These are phyloP conservation scores for Oncorhynchus mykiss DNA, from an alignment of 2,113 vertebrate genomes.

Conservation along the genomic window DNA sequence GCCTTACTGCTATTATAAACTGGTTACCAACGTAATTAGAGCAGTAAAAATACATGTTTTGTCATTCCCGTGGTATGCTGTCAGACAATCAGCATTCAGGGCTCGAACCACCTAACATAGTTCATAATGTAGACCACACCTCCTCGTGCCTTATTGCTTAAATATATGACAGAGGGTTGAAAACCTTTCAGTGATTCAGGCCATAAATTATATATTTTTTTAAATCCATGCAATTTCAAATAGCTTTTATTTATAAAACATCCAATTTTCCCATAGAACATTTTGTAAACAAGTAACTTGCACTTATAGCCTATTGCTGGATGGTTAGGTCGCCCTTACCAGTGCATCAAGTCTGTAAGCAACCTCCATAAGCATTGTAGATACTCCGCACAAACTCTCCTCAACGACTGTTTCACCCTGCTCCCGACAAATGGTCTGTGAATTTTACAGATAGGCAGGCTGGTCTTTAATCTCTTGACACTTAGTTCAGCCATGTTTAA, in stretches of 20 bases:
- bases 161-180: too few species aligned
- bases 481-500: conserved; percentile 63
- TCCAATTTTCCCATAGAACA: not conserved
- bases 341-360: conserved; percentile 72
- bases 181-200: too few species aligned
- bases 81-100: too few species aligned
- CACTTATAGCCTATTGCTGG: not conserved
- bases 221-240: not conserved
- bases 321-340: conserved; percentile 58
- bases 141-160: too few species aligned
- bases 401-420: conserved; percentile 71
- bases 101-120: too few species aligned
- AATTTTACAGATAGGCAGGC: conserved; percentile 60
- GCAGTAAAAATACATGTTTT: too few species aligned
- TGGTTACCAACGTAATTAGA: too few species aligned
- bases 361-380: conserved; percentile 67
- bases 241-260: not conserved
- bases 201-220: too few species aligned
- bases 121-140: too few species aligned
- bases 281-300: not conserved
- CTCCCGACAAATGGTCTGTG: conserved; percentile 50
- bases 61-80: too few species aligned
- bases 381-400: conserved; percentile 74
- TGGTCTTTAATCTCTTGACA: conserved; percentile 61
- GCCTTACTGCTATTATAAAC: too few species aligned